These are phyloP conservation scores for Megalurothrips usitatus DNA, from an alignment of 2,888 invertebrate genomes.

Conservation along the genomic window DNA sequence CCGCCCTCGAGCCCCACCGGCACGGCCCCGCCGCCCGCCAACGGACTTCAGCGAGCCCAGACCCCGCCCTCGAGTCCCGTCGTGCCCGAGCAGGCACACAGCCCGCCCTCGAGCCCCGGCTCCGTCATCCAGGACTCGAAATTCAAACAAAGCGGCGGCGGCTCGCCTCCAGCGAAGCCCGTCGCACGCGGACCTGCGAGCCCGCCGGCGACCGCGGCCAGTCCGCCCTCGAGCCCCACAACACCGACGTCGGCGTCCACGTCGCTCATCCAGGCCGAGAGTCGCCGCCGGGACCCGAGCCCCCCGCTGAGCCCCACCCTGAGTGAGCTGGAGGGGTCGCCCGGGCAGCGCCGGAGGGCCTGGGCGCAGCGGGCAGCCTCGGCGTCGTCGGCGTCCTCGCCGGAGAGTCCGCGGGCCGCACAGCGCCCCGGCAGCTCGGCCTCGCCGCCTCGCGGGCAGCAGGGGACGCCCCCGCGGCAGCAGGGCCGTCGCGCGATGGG, in stretches of 20 bases:
- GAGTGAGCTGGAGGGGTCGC: conserved; percentile 7
- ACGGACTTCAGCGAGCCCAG: too few relatives aligned
- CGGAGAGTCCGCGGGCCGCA: neutral
- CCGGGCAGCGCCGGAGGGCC: neutral
- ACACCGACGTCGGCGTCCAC: neutral
- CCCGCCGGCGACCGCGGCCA: neutral
- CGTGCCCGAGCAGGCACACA: neutral
- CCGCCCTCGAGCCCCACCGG: neutral
- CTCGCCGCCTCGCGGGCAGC: neutral
- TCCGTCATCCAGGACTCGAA: neutral
- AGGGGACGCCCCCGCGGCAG: neutral
- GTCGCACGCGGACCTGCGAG: neutral
- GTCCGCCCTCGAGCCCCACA: neutral
- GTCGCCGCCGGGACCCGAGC: neutral
- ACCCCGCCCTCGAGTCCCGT: neutral
- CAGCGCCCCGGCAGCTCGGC: neutral
- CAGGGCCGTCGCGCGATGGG: neutral
- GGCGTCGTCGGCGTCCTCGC: neutral
- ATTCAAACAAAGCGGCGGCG: neutral
- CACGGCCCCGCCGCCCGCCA: too few relatives aligned
- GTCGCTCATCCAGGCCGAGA: neutral
- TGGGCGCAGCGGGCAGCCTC: neutral
- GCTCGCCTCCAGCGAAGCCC: neutral
- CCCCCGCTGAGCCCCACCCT: conserved; percentile 8
- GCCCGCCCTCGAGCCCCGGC: neutral